Evolutionary conservation across 2,113 vertebrate genomes (phyloP), one percentile per base, ranked within the genome.

Genomic region (Strix uralensis): DNA sequence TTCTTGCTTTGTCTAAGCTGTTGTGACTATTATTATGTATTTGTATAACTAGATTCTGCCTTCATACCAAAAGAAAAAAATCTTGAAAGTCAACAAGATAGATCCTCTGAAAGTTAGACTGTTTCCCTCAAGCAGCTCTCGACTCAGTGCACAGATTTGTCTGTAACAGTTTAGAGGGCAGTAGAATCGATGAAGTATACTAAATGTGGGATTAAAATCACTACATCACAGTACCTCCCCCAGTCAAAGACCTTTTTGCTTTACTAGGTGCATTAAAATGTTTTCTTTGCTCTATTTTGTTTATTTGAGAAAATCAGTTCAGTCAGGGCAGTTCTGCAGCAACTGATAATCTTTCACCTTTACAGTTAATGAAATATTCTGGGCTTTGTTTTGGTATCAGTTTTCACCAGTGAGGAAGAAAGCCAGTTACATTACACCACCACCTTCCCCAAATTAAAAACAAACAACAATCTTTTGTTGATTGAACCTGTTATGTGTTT

Each of bases 401-500:
- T 58, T 32, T 62, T 18, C 63, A 59, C 36, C 14, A 74, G 11
- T 0, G 57, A 80, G 22, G 22, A 67, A 57, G n/a, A n/a, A 75
- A 63, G 2, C 8, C 1, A 2, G 17, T 2, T 34, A 25, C 10
- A 30, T 29, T 3, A 9, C 11, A 40, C 4, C 66, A 40, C 18
- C 38, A 15, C 11, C 12, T 42, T 3, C 18, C 9, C 16, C 34
- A 8, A 2, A 54, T 46, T 8, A 29, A 38, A 84, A 10, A 47
- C 20, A 47, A 47, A 25, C 21, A 23, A 7, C 19, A 25, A 14
- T 13, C 30, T 36, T 11, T 30, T 27, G 27, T 11, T 52, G 74
- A 7, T 11, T 13, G 49, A 11, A 8, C 7, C 11, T 8, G 9
- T 8, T 13, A 13, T 3, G 1, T 0, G 0, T 42, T 40, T 18